Percentiles rank a stretch among this genome's conserved stretches.
phyloP scores from a whole-genome alignment of 2,113 vertebrate species.

The Sigmodon hispidus region DNA sequence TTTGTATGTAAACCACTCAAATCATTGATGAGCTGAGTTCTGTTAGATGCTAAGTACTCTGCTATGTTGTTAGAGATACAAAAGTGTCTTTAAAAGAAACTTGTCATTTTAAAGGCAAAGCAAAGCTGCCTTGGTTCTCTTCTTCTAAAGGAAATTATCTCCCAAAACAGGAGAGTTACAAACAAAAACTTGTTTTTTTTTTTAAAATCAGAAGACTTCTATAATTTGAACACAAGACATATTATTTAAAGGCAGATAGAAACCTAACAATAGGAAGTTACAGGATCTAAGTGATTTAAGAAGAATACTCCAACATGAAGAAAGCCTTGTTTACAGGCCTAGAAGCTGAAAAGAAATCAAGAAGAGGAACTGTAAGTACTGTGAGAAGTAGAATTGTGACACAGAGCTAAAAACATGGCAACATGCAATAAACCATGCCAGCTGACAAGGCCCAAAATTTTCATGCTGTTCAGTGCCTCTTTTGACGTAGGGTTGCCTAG shows the following conservation, averaged over 20 bases:
- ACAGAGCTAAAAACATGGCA: not conserved
- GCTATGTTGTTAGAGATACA: not conserved
- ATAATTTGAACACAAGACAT: constrained; percentile 49
- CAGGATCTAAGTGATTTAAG: constrained; percentile 27
- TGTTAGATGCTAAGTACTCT: not conserved
- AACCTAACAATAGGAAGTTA: not conserved
- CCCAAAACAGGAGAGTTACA: constrained; percentile 41
- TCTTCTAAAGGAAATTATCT: constrained; percentile 2
- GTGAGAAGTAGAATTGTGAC: not conserved
- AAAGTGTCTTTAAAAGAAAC: not conserved
- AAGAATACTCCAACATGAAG: not conserved
- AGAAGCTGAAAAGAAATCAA: constrained; percentile 20
- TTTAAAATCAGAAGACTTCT: constrained; percentile 46
- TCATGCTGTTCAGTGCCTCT: not conserved
- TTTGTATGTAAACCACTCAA: constrained; percentile 1
- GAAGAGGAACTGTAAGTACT: not conserved
- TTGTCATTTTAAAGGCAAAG: constrained; percentile 46
- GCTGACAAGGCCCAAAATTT: not conserved
- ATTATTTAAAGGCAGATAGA: constrained; percentile 44
- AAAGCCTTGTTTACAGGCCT: not conserved
- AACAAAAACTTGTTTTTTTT: constrained; percentile 24
- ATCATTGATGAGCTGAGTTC: constrained; percentile 37
- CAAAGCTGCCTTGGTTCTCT: constrained; percentile 42
- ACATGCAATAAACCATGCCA: not conserved
- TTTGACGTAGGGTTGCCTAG: not conserved